phyloP scores from a whole-genome alignment of 2,797 vertebrate species.

The Melanotaenia trifasciata region DNA sequence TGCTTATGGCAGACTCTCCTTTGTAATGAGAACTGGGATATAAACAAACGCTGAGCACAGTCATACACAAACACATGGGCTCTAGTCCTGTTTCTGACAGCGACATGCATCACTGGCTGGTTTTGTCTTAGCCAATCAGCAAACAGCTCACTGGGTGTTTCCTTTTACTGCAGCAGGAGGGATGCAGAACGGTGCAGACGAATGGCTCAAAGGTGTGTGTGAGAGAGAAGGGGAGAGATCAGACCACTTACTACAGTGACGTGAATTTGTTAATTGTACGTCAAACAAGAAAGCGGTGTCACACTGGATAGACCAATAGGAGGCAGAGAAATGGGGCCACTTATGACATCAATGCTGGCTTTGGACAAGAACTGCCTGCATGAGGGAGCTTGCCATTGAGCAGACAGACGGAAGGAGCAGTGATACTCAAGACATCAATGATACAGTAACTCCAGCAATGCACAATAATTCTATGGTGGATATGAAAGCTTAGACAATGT shows the following conservation, averaged over 20 bases:
- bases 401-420: constrained; percentile 71
- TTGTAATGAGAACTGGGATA: constrained; percentile 19
- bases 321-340: constrained; percentile 76
- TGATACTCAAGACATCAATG: constrained; percentile 53
- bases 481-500: constrained; percentile 1
- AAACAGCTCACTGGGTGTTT: constrained; percentile 61
- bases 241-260: constrained; percentile 71
- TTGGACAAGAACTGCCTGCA: constrained; percentile 70
- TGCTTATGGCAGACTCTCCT: constrained; percentile 6
- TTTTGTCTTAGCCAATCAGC: constrained; percentile 68
- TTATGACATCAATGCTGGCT: constrained; percentile 79
- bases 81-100: constrained; percentile 61
- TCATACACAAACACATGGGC: constrained; percentile 21
- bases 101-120: constrained; percentile 58
- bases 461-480: not conserved
- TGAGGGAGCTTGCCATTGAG: constrained; percentile 76
- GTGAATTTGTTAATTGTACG: constrained; percentile 70
- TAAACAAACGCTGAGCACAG: constrained; percentile 22
- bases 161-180: constrained; percentile 61
- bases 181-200: constrained; percentile 43
- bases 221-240: constrained; percentile 44
- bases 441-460: constrained; percentile 33
- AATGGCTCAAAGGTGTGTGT: constrained; percentile 31
- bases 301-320: constrained; percentile 65
- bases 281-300: constrained; percentile 72